phyloP scores from a whole-genome alignment of 2,797 vertebrate genomes.

The Lutjanus campechanus region DNA sequence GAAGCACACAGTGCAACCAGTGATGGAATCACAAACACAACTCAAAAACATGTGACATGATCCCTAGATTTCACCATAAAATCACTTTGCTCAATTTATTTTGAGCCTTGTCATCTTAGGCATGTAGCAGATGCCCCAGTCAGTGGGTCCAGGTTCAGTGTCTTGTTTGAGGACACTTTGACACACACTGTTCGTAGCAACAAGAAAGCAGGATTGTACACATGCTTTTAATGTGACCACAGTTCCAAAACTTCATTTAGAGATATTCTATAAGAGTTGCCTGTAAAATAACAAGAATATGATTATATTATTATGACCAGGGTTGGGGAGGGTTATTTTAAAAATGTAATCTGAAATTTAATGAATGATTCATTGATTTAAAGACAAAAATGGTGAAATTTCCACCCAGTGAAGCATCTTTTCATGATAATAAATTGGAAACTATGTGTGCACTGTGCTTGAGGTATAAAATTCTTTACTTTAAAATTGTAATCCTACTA shows the following conservation, averaged over 20 bases:
- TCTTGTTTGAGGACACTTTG: slow-evolving; percentile 14
- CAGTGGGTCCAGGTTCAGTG: slow-evolving; percentile 32
- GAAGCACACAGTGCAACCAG: slow-evolving; percentile 11
- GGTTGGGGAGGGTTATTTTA: too few relatives aligned
- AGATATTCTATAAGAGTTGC: too few relatives aligned
- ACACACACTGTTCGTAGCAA: slow-evolving; percentile 6
- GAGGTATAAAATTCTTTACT: too few relatives aligned
- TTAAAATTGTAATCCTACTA: too few relatives aligned
- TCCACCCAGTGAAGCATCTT: too few relatives aligned
- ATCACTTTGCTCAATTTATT: neutral
- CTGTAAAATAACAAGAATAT: neutral
- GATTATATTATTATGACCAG: too few relatives aligned
- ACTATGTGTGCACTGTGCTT: too few relatives aligned
- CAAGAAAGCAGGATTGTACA: neutral
- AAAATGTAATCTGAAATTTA: too few relatives aligned
- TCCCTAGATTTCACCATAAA: slow-evolving; percentile 16
- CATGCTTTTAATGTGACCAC: neutral
- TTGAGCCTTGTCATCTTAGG: neutral
- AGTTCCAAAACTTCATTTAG: neutral
- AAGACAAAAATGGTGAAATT: too few relatives aligned
- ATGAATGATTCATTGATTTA: too few relatives aligned
- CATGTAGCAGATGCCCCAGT: slow-evolving; percentile 6
- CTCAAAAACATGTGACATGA: neutral
- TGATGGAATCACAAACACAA: neutral
- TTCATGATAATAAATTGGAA: too few relatives aligned